Conservation (phyloP, 1,140 invertebrate genomes). For the Caenorhabditis remanei region DNA sequence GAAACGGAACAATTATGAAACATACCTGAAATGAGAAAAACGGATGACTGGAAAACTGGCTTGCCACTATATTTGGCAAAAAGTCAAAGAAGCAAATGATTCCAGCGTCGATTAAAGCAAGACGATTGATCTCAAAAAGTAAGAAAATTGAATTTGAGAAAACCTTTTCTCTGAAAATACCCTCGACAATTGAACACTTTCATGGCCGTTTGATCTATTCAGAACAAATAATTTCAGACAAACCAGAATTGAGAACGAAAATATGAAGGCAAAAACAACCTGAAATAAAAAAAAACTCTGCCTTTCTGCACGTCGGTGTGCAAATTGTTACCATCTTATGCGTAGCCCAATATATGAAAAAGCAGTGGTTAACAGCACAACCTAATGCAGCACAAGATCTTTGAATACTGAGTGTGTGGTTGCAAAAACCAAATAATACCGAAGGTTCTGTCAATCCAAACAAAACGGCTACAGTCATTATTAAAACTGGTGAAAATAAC, state of each 20-base stretch:
- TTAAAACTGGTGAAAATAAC: neutral
- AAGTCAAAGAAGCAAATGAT: neutral
- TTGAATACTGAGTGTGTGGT: neutral
- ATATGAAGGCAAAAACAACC: too few species aligned
- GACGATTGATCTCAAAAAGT: neutral
- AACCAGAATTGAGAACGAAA: neutral
- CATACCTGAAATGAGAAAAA: conserved; percentile 8
- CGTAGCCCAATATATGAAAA: neutral
- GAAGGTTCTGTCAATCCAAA: neutral
- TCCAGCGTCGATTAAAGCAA: neutral
- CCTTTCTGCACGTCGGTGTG: neutral
- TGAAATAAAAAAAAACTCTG: neutral
- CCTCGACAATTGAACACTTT: neutral
- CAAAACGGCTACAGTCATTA: neutral
- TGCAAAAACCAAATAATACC: conserved; percentile 8
- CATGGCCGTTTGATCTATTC: neutral
- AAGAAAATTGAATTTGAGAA: neutral
- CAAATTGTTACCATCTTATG: conserved; percentile 1
- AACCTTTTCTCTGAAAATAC: neutral
- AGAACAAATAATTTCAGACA: neutral
- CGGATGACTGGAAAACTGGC: neutral
- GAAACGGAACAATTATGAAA: neutral
- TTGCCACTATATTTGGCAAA: neutral
- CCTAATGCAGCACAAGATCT: neutral
- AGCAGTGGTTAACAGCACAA: neutral